Conservation (phyloP, 64 coral and sea anemone species). For the Anthopleura sola region DNA sequence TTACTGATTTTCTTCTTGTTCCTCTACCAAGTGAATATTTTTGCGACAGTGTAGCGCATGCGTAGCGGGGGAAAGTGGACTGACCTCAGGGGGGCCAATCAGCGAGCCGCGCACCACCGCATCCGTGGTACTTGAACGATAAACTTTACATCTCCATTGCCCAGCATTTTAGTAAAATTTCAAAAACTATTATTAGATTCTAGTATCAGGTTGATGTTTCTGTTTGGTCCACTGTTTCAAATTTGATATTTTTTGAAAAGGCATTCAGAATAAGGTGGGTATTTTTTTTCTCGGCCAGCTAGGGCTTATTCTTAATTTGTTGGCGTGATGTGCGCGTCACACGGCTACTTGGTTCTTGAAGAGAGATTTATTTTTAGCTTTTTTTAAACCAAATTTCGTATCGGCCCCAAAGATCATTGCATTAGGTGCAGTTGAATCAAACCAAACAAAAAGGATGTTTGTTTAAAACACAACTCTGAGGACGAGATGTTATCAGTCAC, state of each 20-base stretch:
- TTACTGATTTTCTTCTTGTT: not conserved
- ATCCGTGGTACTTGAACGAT: not conserved
- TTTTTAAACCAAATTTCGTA: not conserved
- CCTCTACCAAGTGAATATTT: not conserved
- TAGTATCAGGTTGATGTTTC: not conserved
- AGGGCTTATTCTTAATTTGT: too few species aligned
- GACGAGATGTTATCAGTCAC: not conserved
- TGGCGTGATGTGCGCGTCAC: too few species aligned
- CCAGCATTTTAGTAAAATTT: too few species aligned
- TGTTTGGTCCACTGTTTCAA: not conserved
- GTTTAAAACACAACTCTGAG: not conserved
- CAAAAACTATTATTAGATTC: not conserved
- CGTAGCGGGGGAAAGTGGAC: constrained; percentile 34
- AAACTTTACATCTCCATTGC: not conserved
- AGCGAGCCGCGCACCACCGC: not conserved
- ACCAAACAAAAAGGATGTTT: not conserved
- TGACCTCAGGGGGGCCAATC: constrained; percentile 18
- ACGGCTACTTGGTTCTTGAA: too few species aligned
- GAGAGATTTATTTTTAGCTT: too few species aligned
- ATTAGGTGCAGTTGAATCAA: not conserved
- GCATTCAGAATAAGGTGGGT: too few species aligned
- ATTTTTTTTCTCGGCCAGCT: too few species aligned
- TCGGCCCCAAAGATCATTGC: not conserved
- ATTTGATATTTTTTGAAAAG: not conserved
- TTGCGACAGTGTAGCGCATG: constrained; percentile 11